These are phyloP conservation scores for Anoplius nigerrimus DNA, from an alignment of 2,888 invertebrate species.

Conservation along the genomic window DNA sequence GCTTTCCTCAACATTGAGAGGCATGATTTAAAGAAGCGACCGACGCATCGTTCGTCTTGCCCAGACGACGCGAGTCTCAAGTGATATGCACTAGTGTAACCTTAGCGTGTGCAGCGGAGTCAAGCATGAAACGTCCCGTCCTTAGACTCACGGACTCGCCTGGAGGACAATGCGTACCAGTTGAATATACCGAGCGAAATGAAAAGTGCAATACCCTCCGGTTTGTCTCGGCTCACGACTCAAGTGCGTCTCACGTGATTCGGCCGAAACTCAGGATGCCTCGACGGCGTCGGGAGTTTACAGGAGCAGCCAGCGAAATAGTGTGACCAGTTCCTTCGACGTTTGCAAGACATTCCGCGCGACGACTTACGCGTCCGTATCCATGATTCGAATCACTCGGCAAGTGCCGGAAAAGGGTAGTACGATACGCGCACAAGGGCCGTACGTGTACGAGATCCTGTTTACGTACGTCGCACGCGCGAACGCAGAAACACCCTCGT, in stretches of 20 bases:
- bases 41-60: too few species aligned
- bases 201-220: not conserved
- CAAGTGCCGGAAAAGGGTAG: not conserved
- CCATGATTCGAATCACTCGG: constrained; percentile 6
- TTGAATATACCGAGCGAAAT: not conserved
- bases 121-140: too few species aligned
- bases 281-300: not conserved
- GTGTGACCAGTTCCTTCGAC: not conserved
- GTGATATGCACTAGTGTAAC: too few species aligned
- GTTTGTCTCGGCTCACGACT: constrained; percentile 24
- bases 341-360: not conserved
- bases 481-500: constrained; percentile 9
- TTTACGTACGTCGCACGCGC: too few species aligned
- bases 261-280: not conserved
- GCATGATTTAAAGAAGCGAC: too few species aligned
- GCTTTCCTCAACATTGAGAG: too few species aligned
- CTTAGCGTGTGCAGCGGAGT: too few species aligned
- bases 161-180: not conserved
- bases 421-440: too few species aligned
- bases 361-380: not conserved
- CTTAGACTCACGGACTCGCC: not conserved
- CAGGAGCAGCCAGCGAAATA: constrained; percentile 2
- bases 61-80: too few species aligned
- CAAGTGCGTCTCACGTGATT: constrained; percentile 29
- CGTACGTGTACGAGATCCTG: too few species aligned